These are phyloP conservation scores for Enteromius mattozi DNA, from an alignment of 2,797 vertebrate genomes.

Conservation along the genomic window DNA sequence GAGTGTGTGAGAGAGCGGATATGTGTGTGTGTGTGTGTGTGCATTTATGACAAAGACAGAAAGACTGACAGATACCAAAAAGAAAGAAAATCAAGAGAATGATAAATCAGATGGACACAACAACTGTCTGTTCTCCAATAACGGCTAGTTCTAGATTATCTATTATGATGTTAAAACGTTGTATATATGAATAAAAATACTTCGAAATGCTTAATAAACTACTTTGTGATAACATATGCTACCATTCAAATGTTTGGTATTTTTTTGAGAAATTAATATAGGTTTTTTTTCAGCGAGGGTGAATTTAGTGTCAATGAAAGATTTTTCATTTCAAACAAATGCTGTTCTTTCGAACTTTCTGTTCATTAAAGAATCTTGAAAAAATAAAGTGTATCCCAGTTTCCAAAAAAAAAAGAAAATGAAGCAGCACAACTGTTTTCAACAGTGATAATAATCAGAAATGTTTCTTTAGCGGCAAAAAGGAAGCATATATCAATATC, in stretches of 20 bases:
- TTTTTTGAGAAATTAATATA: not conserved
- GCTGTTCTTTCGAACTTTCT: not conserved
- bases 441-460: not conserved
- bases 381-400: not conserved
- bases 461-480: not conserved
- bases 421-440: not conserved
- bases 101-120: not conserved
- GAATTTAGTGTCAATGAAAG: not conserved
- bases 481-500: not conserved
- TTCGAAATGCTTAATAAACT: not conserved
- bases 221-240: no score
- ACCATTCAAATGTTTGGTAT: no score
- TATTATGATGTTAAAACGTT: not conserved
- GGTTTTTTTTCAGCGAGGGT: not conserved
- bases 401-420: not conserved
- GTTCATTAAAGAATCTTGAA: not conserved
- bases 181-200: not conserved
- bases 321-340: not conserved
- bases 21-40: constrained; percentile 17
- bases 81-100: not conserved
- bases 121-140: not conserved
- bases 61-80: constrained; percentile 5
- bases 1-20: constrained; percentile 30
- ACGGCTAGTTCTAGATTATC: not conserved
- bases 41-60: constrained; percentile 7